A percentile compares a stretch with the other conserved stretches of the same genome.
phyloP scores from a whole-genome alignment of 2,797 vertebrate species.

The Hoplostethus mediterraneus region DNA sequence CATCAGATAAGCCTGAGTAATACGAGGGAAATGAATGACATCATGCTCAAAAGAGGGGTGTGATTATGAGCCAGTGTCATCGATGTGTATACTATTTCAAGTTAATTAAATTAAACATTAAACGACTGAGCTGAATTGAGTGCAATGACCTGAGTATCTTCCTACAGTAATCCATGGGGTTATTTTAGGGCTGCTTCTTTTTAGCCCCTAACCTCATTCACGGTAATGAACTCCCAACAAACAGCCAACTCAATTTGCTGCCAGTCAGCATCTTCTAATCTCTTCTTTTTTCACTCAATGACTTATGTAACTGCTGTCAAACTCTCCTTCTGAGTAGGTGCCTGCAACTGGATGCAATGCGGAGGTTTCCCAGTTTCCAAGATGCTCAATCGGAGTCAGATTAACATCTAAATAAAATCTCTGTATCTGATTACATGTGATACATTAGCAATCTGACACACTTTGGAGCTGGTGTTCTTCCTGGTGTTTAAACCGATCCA shows the following conservation, averaged over 20 bases:
- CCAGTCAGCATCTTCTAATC: conserved; percentile 1
- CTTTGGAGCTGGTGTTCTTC: no score
- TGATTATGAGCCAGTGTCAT: conserved; percentile 35
- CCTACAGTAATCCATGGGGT: neutral
- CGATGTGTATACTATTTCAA: conserved; percentile 5
- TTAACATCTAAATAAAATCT: neutral
- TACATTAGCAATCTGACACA: neutral
- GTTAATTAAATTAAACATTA: neutral
- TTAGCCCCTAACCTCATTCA: conserved; percentile 1
- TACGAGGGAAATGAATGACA: conserved; percentile 36
- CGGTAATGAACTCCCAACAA: neutral
- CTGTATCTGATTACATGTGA: neutral
- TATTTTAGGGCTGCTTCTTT: conserved; percentile 1
- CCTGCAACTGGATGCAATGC: neutral
- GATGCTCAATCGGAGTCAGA: neutral
- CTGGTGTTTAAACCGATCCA: neutral
- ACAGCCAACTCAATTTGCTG: neutral
- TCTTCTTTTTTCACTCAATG: neutral
- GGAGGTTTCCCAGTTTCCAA: neutral
- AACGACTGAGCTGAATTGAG: conserved; percentile 1
- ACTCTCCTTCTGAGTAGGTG: neutral
- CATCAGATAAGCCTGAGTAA: conserved; percentile 4
- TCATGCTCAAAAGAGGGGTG: conserved; percentile 30
- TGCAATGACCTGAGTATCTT: neutral
- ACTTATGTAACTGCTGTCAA: neutral